Percentiles rank a stretch among this genome's conserved stretches.
Conservation (phyloP, 2,113 vertebrate genomes). For the Oenanthe oenanthe region DNA sequence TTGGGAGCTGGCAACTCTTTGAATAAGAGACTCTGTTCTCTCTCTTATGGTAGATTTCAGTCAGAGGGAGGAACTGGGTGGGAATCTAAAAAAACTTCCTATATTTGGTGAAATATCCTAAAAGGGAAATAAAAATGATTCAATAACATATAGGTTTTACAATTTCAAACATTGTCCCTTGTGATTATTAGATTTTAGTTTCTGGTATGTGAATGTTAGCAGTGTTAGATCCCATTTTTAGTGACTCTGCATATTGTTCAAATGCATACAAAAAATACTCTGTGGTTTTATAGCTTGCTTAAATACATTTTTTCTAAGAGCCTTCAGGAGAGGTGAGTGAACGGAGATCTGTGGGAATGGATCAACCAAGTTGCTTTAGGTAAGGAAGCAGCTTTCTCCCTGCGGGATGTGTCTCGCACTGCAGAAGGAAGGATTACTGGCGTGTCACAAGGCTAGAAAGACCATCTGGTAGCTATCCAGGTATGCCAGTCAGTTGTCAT, state of each 20-base stretch:
- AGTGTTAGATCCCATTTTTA: neutral
- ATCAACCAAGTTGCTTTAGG: neutral
- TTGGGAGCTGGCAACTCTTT: neutral
- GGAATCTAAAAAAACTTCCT: neutral
- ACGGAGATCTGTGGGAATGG: neutral
- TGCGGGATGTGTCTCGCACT: neutral
- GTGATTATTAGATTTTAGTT: neutral
- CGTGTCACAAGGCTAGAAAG: neutral
- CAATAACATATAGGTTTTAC: neutral
- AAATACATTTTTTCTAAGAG: neutral
- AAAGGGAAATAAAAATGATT: neutral
- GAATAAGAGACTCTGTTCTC: neutral
- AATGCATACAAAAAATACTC: neutral
- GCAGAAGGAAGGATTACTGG: neutral
- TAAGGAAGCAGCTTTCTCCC: neutral
- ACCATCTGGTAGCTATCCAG: neutral
- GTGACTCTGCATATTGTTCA: neutral
- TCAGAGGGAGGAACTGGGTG: conserved; percentile 15
- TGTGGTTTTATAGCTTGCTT: neutral
- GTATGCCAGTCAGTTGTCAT: neutral
- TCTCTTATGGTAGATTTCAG: neutral
- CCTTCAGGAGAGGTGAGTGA: neutral
- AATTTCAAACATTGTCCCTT: neutral
- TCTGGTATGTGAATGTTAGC: neutral
- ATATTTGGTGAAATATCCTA: neutral